Evolutionary conservation across 2,797 vertebrate genomes (phyloP), one percentile per base, ranked within the genome.

Genomic region (Leptoclinus maculatus): DNA sequence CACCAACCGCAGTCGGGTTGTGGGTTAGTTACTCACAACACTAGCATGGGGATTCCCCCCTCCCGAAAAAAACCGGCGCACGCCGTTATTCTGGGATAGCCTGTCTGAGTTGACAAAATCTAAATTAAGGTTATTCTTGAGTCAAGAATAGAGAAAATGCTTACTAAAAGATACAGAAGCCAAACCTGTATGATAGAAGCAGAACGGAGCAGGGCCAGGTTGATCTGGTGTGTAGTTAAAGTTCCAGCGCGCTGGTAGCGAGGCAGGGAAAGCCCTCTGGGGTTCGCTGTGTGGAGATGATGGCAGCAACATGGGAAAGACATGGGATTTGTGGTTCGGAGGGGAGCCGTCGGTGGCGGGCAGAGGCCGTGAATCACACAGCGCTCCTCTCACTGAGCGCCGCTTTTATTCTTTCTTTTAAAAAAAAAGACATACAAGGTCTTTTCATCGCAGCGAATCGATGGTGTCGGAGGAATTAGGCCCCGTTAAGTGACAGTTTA

Each of bases 311-410:
- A 92, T 92, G 93, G 89, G 89, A 93, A 92, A 92, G 92, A 93
- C 93, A 91, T 92, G 87, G 93, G 93, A 91, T 94, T 94, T 95
- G 95, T 90, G 95, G 94, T 94, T 92, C 90, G 36, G 73, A 91
- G 79, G 82, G 83, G 85, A 93, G 91, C 91, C 91, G 91, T 92
- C 79, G 67, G 85, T 3, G 78, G 90, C 81, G 93, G 87, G 87
- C 89, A 90, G 86, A 93, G 89, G 91, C 85, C 57, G 82, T 95
- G 95, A 95, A 95, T 95, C 94, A 94, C 92, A 89, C 73, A 79
- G 76, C 70, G 62, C 89, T 85, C 66, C 80, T 77, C 88, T 84
- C 83, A 66, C 80, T 87, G 74, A 72, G 38, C 25, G 21, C 81
- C 54, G 39, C 10, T 25, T 69, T 19, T 29, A 29, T 29, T 29